These are phyloP conservation scores for Himalopsyche phryganea DNA, from an alignment of 1,140 invertebrate genomes.

Conservation along the genomic window DNA sequence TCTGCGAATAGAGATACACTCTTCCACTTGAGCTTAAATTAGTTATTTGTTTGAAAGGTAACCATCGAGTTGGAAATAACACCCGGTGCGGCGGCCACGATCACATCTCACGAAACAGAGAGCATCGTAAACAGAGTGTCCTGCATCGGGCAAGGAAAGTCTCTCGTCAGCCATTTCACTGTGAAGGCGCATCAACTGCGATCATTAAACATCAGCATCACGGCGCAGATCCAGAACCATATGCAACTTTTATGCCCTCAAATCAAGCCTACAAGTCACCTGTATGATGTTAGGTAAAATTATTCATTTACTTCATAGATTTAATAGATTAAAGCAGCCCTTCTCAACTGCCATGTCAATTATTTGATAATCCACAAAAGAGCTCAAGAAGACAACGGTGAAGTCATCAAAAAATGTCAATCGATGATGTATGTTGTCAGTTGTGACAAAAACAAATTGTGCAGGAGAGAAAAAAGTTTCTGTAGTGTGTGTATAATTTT, in stretches of 20 bases:
- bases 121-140: background rate
- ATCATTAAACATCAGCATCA: constrained; percentile 56
- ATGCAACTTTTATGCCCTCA: constrained; percentile 31
- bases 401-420: too few species aligned
- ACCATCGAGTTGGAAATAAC: constrained; percentile 23
- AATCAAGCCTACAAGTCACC: constrained; percentile 42
- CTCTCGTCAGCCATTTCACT: constrained; percentile 46
- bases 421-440: too few species aligned
- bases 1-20: too few species aligned
- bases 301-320: too few species aligned
- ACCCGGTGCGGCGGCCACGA: constrained; percentile 10
- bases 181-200: constrained; percentile 53
- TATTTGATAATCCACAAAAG: too few species aligned
- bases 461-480: too few species aligned
- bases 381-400: too few species aligned
- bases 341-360: too few species aligned
- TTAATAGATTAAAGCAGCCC: too few species aligned
- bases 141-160: constrained; percentile 18
- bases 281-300: constrained; percentile 42
- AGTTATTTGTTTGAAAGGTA: constrained; percentile 8
- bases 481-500: too few species aligned
- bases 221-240: constrained; percentile 46
- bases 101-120: constrained; percentile 14
- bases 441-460: too few species aligned
- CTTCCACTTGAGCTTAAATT: too few species aligned